Evolutionary conservation across 2,888 invertebrate genomes (phyloP), one percentile per base, ranked within the genome.

Genomic region (Pristionchus entomophagus): DNA sequence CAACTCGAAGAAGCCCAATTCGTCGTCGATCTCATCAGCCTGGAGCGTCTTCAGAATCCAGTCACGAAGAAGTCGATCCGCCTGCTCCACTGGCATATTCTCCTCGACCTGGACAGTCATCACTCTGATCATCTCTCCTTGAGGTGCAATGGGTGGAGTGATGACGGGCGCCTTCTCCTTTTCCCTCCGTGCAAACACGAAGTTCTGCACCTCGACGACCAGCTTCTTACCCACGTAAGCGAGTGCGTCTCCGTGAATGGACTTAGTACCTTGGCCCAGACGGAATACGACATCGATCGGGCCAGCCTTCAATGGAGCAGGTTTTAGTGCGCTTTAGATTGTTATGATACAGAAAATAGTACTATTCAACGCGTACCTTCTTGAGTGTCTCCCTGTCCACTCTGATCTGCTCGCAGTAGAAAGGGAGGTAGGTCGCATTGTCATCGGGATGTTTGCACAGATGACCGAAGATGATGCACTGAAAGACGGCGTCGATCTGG

Each of bases 41-140:
- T 89, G 87, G 59, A 88, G 88, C n/a, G 86, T 86, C 14, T 89
- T 88, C 38, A 87, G 87, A 26, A 90, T 87, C 90, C 90, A 90
- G 2, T 87, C 38, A 22, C 86, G 81, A 0, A 90, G 69, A 62
- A 88, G 87, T 17, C 69, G 62, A 10, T 32, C 49, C 12, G 45
- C 49, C 0, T 32, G 35, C n/a, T 84, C 65, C 29, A 51, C 5
- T 12, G 78, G 32, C 32, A 80, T 80, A 32, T 45, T 41, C 41
- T 45, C 45, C n/a, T 29, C 45, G 19, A 45, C 59, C 59, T 59
- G 4, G 22, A n/a, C 32, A 19, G 38, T 12, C 73, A 73, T 73
- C 41, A 73, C 73, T 73, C 73, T 6, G 1, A 73, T 32, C 41
- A 41, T n/a, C 41, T 45, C 5, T 6, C 6, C 8, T 14, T 35